Evolutionary conservation across 2,888 invertebrate genomes (phyloP).

Genomic region (Dicyrtomina minuta): DNA sequence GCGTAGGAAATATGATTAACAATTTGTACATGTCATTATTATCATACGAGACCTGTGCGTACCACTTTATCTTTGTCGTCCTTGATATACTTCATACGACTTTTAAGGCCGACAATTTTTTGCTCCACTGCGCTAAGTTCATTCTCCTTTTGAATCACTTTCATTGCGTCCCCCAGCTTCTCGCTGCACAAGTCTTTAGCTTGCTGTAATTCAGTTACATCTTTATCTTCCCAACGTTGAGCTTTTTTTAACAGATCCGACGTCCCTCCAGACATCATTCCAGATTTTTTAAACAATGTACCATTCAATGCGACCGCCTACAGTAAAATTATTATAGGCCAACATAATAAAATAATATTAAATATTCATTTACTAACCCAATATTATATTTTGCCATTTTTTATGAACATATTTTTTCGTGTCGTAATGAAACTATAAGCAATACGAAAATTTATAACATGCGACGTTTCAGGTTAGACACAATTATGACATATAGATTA

Average conservation of each 20-base stretch:
- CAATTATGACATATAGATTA: too few species aligned
- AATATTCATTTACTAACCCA: too few species aligned
- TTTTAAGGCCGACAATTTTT: slow-evolving; percentile 91
- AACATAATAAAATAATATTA: too few species aligned
- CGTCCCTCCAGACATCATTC: slow-evolving; percentile 96
- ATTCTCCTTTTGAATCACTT: slow-evolving; percentile 94
- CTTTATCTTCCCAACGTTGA: slow-evolving; percentile 98
- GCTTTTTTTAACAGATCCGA: slow-evolving; percentile 94
- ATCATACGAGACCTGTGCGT: too few species aligned
- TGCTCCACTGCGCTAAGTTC: slow-evolving; percentile 96
- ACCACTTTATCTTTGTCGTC: too few species aligned
- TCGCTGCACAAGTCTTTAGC: slow-evolving; percentile 90
- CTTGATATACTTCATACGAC: slow-evolving; percentile 87
- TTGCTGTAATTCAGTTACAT: slow-evolving; percentile 87
- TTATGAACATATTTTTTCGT: too few species aligned
- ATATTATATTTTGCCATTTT: too few species aligned
- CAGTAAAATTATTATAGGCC: slow-evolving; percentile 47
- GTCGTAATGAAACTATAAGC: too few species aligned
- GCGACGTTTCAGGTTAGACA: too few species aligned
- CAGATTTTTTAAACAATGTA: slow-evolving; percentile 98
- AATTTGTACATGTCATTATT: too few species aligned
- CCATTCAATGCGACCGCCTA: slow-evolving; percentile 96
- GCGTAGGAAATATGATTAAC: too few species aligned
- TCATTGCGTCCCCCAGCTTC: slow-evolving; percentile 89
- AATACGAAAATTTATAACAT: too few species aligned